Evolutionary conservation across 1,140 invertebrate species (phyloP), one percentile per base, ranked within the genome.

Genomic region (Ips typographus): DNA sequence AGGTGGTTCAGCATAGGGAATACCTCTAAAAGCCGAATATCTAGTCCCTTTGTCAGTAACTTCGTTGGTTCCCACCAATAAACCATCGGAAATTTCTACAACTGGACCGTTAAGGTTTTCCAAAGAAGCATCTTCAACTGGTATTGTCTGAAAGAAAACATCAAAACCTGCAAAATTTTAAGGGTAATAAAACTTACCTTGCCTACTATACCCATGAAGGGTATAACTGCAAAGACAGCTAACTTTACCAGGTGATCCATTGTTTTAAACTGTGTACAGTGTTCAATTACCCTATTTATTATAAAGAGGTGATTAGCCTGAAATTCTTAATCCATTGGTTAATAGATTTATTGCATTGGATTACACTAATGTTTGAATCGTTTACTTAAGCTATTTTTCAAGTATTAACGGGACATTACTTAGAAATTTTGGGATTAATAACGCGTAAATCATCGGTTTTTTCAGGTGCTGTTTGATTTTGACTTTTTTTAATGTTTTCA

Each of bases 1-100:
- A 0, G 89, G 90, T 3, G 89, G 84, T 74, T 87, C 81, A 2
- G 89, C 89, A 73, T 88, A 91, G 0, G 87, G 88, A 42, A 91
- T 87, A 1, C 87, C 87, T 42, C 84, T 81, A 78, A 90, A 91
- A 36, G 85, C 84, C 75, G 83, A 84, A 75, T 82, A 85, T 0
- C 22, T 6, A 43, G 56, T 63, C n/a, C 41, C 47, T 52, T 55
- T 40, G 4, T 66, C 52, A 4, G 39, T 37, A 0, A 58, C 65
- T 2, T 40, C 22, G 7, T 36, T 51, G 36, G 36, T 55, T 2
- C 72, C 69, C 40, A 67, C 55, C 4, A 73, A 53, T 64, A 59
- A 61, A 3, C 72, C 69, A 64, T 68, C 40, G 1, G 47, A 37
- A 41, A 58, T 73, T 62, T 68, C 60, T 2, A 68, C 65, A 7